Conservation (phyloP, 2,888 invertebrate species). For the Hyles lineata region DNA sequence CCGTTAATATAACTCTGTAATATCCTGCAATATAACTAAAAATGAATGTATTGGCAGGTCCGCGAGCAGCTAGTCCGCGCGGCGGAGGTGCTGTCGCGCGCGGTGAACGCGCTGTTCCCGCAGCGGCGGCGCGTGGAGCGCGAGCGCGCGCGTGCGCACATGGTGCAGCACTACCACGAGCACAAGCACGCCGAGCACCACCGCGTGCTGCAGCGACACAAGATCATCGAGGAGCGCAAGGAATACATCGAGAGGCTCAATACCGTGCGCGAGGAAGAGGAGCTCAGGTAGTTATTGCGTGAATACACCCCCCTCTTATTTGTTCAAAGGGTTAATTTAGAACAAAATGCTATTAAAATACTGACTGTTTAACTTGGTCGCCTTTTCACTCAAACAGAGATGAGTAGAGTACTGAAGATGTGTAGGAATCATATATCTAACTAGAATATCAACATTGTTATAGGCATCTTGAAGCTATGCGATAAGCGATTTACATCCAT, state of each 20-base stretch:
- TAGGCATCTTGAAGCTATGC: too few relatives aligned
- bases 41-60: constrained; percentile 86
- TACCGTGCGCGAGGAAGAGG: constrained; percentile 89
- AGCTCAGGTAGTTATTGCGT: constrained; percentile 73
- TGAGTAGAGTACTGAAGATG: too few relatives aligned
- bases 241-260: constrained; percentile 96
- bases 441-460: too few relatives aligned
- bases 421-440: too few relatives aligned
- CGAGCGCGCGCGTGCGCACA: constrained; percentile 88
- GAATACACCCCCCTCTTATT: too few relatives aligned
- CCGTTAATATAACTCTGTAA: too few relatives aligned
- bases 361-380: too few relatives aligned
- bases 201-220: constrained; percentile 95
- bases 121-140: constrained; percentile 89
- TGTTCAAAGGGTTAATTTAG: too few relatives aligned
- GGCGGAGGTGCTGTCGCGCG: constrained; percentile 92
- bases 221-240: constrained; percentile 98
- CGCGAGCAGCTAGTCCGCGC: constrained; percentile 96
- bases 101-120: constrained; percentile 91
- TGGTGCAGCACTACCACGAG: constrained; percentile 93
- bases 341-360: too few relatives aligned
- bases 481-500: too few relatives aligned
- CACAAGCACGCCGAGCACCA: constrained; percentile 94
- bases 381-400: too few relatives aligned
- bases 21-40: background rate